phyloP scores from a whole-genome alignment of 2,888 invertebrate genomes.

The Macaria notata region DNA sequence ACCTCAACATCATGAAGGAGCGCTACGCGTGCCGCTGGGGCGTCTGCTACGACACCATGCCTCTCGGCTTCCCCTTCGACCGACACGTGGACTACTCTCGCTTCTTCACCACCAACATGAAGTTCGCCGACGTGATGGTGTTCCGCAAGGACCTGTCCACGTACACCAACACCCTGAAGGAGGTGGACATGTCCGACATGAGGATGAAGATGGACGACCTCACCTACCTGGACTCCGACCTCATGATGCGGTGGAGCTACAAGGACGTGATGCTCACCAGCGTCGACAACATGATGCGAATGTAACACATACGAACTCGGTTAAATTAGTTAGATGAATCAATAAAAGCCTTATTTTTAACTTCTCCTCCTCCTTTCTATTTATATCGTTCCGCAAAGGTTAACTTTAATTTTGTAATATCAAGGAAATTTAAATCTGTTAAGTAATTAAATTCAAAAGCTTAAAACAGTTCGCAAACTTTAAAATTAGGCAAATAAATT shows the following conservation, averaged over 20 bases:
- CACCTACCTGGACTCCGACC: slow-evolving; percentile 66
- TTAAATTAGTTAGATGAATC: slow-evolving; percentile 21
- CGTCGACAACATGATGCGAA: slow-evolving; percentile 59
- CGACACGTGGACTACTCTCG: slow-evolving; percentile 81
- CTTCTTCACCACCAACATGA: slow-evolving; percentile 86
- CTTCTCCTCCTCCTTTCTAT: background rate
- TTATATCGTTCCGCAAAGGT: too few relatives aligned
- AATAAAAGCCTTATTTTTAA: slow-evolving; percentile 27
- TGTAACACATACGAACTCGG: slow-evolving; percentile 38
- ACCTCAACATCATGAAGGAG: slow-evolving; percentile 72
- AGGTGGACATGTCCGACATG: slow-evolving; percentile 63
- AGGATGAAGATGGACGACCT: slow-evolving; percentile 71
- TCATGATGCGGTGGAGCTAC: slow-evolving; percentile 63
- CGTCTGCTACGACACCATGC: slow-evolving; percentile 82
- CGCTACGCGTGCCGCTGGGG: slow-evolving; percentile 80
- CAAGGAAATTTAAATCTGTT: too few relatives aligned
- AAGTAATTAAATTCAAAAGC: too few relatives aligned
- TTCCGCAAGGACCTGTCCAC: slow-evolving; percentile 81
- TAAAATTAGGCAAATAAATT: too few relatives aligned
- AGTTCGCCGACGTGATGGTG: slow-evolving; percentile 84
- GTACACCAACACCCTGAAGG: slow-evolving; percentile 57
- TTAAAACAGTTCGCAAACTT: too few relatives aligned
- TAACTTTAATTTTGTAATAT: too few relatives aligned
- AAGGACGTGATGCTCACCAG: slow-evolving; percentile 69
- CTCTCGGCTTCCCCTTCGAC: slow-evolving; percentile 90